A percentile compares a stretch with the other conserved stretches of the same genome.
Evolutionary conservation across 2,113 vertebrate species (phyloP).

Genomic region (Chaetodon trifascialis): DNA sequence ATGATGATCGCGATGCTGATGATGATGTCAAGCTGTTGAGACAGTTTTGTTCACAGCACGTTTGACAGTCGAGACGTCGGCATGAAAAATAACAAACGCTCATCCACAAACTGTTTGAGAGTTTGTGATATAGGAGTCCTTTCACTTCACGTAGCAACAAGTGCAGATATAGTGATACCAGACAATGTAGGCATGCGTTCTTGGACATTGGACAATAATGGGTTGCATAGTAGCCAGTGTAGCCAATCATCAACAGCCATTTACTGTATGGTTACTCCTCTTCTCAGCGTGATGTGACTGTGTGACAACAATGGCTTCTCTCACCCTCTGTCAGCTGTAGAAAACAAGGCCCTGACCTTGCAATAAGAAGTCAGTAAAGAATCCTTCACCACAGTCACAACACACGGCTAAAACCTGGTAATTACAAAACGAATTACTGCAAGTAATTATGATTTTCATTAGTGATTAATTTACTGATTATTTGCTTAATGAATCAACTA

Average conservation of each 20-base stretch:
- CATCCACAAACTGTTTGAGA: neutral
- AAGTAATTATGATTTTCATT: neutral
- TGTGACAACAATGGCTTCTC: constrained; percentile 53
- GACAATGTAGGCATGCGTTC: constrained; percentile 17
- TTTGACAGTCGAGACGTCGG: neutral
- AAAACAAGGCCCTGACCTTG: constrained; percentile 18
- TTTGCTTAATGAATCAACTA: neutral
- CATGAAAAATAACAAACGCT: neutral
- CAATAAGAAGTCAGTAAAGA: neutral
- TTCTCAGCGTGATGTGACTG: constrained; percentile 20
- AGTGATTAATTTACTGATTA: neutral
- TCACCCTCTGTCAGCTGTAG: constrained; percentile 28
- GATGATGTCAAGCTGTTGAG: constrained; percentile 28
- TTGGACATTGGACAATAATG: constrained; percentile 22
- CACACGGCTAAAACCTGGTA: neutral
- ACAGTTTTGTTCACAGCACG: constrained; percentile 1
- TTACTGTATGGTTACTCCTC: constrained; percentile 32
- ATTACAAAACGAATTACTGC: neutral
- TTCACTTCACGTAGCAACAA: constrained; percentile 1
- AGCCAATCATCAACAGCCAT: constrained; percentile 27
- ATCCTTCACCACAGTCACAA: constrained; percentile 1
- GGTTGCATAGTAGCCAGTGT: constrained; percentile 23
- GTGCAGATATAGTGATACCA: constrained; percentile 5
- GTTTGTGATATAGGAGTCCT: constrained; percentile 5
- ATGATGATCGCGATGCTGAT: constrained; percentile 7